Evolutionary conservation across 1,140 invertebrate species (phyloP).

Genomic region (Drosophila ananassae): DNA sequence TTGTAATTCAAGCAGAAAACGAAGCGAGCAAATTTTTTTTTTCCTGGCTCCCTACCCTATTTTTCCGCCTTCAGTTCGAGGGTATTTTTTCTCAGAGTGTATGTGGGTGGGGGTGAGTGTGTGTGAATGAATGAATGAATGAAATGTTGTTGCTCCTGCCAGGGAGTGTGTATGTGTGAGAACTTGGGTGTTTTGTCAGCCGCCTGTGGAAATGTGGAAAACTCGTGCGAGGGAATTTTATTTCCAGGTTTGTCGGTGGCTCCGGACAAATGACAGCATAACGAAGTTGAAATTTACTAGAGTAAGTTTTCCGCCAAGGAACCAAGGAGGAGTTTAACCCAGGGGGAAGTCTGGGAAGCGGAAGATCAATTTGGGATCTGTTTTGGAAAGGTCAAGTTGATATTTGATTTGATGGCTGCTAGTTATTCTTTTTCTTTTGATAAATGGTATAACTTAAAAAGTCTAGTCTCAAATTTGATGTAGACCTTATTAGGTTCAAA

Average conservation of each 20-base stretch:
- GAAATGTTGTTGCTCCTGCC: constrained; percentile 20
- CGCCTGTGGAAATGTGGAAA: constrained; percentile 8
- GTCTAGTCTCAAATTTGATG: too few relatives aligned
- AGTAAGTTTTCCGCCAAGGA: constrained; percentile 6
- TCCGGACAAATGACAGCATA: constrained; percentile 29
- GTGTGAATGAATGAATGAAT: constrained; percentile 62
- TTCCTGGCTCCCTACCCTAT: constrained; percentile 23
- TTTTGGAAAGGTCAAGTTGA: constrained; percentile 8
- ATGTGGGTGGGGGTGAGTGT: constrained; percentile 22
- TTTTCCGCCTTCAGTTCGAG: constrained; percentile 23
- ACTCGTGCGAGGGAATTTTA: constrained; percentile 58
- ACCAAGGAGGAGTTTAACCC: too few relatives aligned
- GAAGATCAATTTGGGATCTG: constrained; percentile 40
- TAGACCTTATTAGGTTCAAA: not conserved
- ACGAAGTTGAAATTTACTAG: constrained; percentile 48
- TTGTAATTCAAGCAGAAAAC: constrained; percentile 84
- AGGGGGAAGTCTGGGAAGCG: constrained; percentile 16
- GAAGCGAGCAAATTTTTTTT: constrained; percentile 77
- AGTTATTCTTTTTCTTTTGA: not conserved
- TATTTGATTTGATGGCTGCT: not conserved
- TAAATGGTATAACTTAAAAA: too few relatives aligned
- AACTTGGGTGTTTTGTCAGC: constrained; percentile 22
- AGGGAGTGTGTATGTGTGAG: constrained; percentile 26
- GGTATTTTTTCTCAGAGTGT: constrained; percentile 8
- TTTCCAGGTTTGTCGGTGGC: constrained; percentile 50